These are phyloP conservation scores for Drosophila birchii DNA, from an alignment of 2,888 invertebrate species.

Conservation along the genomic window DNA sequence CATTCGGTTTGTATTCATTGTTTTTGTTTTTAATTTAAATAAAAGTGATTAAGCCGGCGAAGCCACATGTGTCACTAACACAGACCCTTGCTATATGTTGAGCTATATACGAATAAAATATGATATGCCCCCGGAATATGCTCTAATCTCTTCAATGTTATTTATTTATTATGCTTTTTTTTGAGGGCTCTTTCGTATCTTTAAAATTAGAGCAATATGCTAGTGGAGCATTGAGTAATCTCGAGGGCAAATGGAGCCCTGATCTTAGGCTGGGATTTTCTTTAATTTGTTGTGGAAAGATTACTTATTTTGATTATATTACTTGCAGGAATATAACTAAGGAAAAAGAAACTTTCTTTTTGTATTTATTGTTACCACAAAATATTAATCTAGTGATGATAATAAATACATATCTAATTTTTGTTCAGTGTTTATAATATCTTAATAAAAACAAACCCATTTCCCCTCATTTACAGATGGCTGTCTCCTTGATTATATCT, in stretches of 20 bases:
- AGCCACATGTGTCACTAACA: slow-evolving; percentile 5
- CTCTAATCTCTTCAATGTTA: slow-evolving; percentile 20
- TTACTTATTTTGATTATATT: neutral
- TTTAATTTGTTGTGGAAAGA: neutral
- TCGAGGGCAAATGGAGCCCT: slow-evolving; percentile 15
- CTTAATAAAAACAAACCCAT: slow-evolving; percentile 3
- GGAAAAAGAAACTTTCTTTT: neutral
- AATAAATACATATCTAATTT: neutral
- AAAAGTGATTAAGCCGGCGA: slow-evolving; percentile 24
- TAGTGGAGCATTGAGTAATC: slow-evolving; percentile 28
- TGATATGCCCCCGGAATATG: slow-evolving; percentile 6
- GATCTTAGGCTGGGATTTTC: neutral
- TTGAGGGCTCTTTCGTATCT: slow-evolving; percentile 19
- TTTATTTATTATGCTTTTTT: slow-evolving; percentile 7
- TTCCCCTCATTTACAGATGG: slow-evolving; percentile 11
- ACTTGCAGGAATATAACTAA: neutral
- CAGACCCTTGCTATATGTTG: slow-evolving; percentile 5
- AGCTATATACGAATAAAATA: neutral
- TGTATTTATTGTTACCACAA: neutral
- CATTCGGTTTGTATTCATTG: slow-evolving; percentile 6
- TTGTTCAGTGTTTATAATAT: neutral
- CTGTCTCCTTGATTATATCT: slow-evolving; percentile 4
- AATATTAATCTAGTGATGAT: neutral
- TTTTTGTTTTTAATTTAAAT: slow-evolving; percentile 10
- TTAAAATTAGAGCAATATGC: slow-evolving; percentile 29